Percentiles rank a stretch among this genome's conserved stretches.
phyloP scores from a whole-genome alignment of 1,140 invertebrate genomes.

The Alviniconcha marisindica region DNA sequence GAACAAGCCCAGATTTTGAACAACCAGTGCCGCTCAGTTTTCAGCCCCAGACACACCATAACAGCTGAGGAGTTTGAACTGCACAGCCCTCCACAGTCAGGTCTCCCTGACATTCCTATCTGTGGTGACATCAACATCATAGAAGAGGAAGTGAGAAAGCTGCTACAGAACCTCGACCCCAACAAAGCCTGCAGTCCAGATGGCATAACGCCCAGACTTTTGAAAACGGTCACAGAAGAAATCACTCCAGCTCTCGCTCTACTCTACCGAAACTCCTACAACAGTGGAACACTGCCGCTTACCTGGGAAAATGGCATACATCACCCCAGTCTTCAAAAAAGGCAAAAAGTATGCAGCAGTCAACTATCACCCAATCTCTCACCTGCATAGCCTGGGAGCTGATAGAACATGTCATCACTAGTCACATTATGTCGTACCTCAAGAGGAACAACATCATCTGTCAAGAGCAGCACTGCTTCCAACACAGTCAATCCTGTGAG shows the following conservation, averaged over 20 bases:
- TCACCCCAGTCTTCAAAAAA: constrained; percentile 48
- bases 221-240: constrained; percentile 31
- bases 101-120: background rate
- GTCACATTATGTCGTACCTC: constrained; percentile 42
- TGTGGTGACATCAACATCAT: constrained; percentile 7
- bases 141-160: constrained; percentile 20
- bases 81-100: background rate
- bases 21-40: background rate
- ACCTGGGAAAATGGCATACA: constrained; percentile 49
- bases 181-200: constrained; percentile 41
- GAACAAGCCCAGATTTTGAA: background rate
- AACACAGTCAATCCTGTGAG: constrained; percentile 39
- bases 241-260: constrained; percentile 36
- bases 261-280: constrained; percentile 41
- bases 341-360: constrained; percentile 46
- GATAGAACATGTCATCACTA: constrained; percentile 52
- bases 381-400: constrained; percentile 56
- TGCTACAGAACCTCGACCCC: constrained; percentile 35
- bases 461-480: constrained; percentile 48
- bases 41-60: background rate
- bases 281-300: constrained; percentile 28
- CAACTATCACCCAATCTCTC: constrained; percentile 54
- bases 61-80: background rate
- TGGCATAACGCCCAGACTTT: constrained; percentile 24
- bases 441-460: constrained; percentile 46